A percentile compares a stretch with the other conserved stretches of the same genome.
phyloP scores from a whole-genome alignment of 1,140 invertebrate species.

The Pogonomyrmex barbatus region DNA sequence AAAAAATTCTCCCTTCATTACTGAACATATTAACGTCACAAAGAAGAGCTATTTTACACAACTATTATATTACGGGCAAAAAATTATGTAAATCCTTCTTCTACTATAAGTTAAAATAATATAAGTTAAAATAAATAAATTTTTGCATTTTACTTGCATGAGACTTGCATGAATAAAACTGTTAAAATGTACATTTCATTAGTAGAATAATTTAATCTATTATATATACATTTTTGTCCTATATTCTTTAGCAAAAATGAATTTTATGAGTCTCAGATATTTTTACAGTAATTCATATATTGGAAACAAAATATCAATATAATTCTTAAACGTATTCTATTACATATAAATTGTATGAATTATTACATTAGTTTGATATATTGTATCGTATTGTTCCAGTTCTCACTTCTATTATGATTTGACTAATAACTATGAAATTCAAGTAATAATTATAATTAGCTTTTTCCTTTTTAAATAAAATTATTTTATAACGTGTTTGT shows the following conservation, averaged over 20 bases:
- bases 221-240: background rate
- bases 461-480: background rate
- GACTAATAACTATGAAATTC: background rate
- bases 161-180: background rate
- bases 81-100: background rate
- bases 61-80: background rate
- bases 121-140: background rate
- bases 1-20: background rate
- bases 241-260: background rate
- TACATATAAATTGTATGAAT: background rate
- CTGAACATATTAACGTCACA: background rate
- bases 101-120: background rate
- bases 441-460: background rate
- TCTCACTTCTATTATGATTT: background rate
- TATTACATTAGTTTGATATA: background rate
- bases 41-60: background rate
- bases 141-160: background rate
- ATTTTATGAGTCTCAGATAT: background rate
- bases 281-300: background rate
- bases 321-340: background rate
- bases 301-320: background rate
- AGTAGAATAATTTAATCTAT: background rate
- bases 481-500: background rate
- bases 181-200: constrained; percentile 16
- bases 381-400: background rate